Evolutionary conservation across 2,113 vertebrate species (phyloP).

Genomic region (Dermatemys mawii): DNA sequence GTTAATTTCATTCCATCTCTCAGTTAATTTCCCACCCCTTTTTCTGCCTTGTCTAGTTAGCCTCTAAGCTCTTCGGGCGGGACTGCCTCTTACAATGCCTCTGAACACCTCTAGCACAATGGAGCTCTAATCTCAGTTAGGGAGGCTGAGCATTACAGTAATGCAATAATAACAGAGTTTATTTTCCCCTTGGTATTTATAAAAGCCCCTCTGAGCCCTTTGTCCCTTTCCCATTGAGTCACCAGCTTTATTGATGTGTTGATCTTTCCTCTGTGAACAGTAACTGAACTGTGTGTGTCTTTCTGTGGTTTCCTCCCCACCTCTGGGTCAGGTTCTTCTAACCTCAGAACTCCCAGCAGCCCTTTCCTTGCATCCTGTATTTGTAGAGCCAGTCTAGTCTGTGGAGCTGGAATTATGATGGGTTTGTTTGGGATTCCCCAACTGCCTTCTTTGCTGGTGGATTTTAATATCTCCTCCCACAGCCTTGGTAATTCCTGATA

Average conservation of each 20-base stretch:
- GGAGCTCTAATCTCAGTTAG: neutral
- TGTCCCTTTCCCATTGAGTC: neutral
- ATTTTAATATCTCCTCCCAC: constrained; percentile 24
- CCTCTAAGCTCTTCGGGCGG: neutral
- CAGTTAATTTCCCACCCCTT: neutral
- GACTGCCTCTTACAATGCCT: neutral
- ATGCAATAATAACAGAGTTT: neutral
- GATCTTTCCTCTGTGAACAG: rapidly evolving
- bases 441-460: constrained; percentile 19
- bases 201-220: neutral
- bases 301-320: neutral
- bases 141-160: neutral
- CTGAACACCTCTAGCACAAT: neutral
- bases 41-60: neutral
- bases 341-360: neutral
- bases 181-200: neutral
- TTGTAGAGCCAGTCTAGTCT: neutral
- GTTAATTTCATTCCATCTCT: neutral
- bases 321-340: neutral
- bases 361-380: neutral
- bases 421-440: constrained; percentile 31
- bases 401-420: neutral
- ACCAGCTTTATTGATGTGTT: neutral
- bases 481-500: neutral
- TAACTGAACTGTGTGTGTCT: neutral